Conservation (phyloP, 2,797 vertebrate genomes). For the Sphenodon punctatus region DNA sequence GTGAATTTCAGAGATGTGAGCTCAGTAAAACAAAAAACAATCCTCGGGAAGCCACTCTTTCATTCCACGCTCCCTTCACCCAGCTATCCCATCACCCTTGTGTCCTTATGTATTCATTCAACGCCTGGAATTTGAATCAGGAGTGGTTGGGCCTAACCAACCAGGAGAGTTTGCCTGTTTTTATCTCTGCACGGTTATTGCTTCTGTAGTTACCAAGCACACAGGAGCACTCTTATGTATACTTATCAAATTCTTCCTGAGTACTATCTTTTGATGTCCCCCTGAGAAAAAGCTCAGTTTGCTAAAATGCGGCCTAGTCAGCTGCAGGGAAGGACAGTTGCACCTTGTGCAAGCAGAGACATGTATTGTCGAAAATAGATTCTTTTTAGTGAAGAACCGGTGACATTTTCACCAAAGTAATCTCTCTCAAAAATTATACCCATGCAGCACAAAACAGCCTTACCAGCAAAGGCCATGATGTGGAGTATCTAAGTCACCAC, state of each 20-base stretch:
- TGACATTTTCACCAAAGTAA: background rate
- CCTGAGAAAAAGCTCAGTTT: background rate
- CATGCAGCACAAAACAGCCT: too few species aligned
- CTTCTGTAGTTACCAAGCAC: background rate
- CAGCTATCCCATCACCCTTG: background rate
- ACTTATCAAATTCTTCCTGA: background rate
- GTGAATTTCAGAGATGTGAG: background rate
- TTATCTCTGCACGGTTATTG: background rate
- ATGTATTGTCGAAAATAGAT: background rate
- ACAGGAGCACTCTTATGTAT: background rate
- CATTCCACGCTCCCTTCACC: background rate
- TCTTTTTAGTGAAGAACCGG: background rate
- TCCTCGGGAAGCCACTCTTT: too few species aligned
- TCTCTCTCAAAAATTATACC: fast-evolving
- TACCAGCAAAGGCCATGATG: background rate
- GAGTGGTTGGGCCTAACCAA: slow-evolving; percentile 7
- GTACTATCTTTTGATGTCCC: background rate
- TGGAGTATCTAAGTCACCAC: background rate
- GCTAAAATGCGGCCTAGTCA: background rate
- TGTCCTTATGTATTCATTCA: slow-evolving; percentile 19
- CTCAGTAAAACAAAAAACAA: background rate
- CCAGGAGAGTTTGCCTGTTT: background rate
- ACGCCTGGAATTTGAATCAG: slow-evolving; percentile 9
- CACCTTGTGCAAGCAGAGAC: background rate
- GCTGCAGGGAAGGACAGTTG: background rate